These are phyloP conservation scores for Callochromis pleurospilus DNA, from an alignment of 2,113 vertebrate species.

Conservation along the genomic window DNA sequence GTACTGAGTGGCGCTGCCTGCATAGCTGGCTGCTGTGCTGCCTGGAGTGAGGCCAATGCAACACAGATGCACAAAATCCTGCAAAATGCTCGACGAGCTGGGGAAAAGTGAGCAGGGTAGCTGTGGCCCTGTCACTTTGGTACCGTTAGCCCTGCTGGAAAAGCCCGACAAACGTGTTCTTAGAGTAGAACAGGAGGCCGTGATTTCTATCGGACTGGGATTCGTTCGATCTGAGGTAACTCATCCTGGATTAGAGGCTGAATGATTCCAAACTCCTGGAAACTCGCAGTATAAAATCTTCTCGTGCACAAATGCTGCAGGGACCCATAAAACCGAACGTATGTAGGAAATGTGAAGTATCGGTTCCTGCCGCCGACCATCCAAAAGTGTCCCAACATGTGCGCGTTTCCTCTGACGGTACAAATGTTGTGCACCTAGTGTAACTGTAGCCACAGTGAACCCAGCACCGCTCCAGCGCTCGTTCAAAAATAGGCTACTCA, in stretches of 20 bases:
- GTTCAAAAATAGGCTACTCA: conserved; percentile 16
- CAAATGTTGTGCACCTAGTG: neutral
- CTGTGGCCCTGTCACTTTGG: neutral
- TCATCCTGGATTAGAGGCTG: neutral
- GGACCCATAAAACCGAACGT: neutral
- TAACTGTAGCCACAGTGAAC: conserved; percentile 1
- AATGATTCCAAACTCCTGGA: neutral
- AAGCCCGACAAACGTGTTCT: neutral
- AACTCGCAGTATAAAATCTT: neutral
- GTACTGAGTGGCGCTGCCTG: conserved; percentile 53
- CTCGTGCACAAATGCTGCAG: neutral
- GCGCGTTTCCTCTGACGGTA: neutral
- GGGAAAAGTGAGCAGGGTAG: neutral
- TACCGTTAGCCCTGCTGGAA: neutral
- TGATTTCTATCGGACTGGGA: neutral
- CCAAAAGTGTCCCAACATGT: neutral
- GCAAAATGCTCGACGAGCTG: neutral
- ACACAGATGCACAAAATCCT: neutral
- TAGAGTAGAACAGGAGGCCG: neutral
- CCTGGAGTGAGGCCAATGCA: neutral
- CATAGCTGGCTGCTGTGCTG: conserved; percentile 36
- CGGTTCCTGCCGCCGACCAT: neutral
- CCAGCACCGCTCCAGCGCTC: neutral
- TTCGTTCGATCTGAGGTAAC: neutral
- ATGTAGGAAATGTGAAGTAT: neutral